phyloP scores from a whole-genome alignment of 2,113 vertebrate genomes.

The Semnornis frantzii region DNA sequence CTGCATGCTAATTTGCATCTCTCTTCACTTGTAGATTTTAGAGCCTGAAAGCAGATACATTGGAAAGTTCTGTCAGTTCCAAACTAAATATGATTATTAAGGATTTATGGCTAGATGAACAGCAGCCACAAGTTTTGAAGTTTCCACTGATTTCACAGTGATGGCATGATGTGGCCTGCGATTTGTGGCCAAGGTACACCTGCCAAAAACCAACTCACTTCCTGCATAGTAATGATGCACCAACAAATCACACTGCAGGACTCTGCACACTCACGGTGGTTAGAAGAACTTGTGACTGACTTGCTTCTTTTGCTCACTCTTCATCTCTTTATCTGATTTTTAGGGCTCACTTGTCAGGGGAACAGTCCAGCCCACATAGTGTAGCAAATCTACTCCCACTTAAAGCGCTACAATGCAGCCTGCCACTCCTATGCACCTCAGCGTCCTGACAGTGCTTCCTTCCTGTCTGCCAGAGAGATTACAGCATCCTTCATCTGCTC shows the following conservation, averaged over 20 bases:
- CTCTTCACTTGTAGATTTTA: background rate
- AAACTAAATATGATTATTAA: background rate
- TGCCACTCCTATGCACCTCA: background rate
- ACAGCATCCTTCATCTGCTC: background rate
- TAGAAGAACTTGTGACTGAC: background rate
- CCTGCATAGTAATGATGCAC: background rate
- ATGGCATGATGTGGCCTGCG: background rate
- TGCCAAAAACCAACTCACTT: background rate
- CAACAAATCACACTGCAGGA: background rate
- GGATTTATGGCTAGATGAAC: background rate
- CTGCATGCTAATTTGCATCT: background rate
- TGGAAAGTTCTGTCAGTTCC: background rate
- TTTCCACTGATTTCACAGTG: background rate
- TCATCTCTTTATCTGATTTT: background rate
- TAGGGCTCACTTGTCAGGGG: background rate
- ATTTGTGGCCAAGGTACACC: background rate
- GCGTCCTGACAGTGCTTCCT: background rate
- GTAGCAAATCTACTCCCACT: background rate
- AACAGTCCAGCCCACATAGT: background rate
- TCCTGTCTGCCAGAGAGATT: background rate
- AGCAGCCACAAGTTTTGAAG: background rate
- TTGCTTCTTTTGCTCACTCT: background rate
- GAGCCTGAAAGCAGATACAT: background rate
- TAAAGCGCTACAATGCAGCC: accelerated
- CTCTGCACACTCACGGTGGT: accelerated